Percentiles rank a stretch among this genome's conserved stretches.
These are phyloP conservation scores for Embidobia sp. DNA, from an alignment of 2,888 invertebrate genomes.

Conservation along the genomic window DNA sequence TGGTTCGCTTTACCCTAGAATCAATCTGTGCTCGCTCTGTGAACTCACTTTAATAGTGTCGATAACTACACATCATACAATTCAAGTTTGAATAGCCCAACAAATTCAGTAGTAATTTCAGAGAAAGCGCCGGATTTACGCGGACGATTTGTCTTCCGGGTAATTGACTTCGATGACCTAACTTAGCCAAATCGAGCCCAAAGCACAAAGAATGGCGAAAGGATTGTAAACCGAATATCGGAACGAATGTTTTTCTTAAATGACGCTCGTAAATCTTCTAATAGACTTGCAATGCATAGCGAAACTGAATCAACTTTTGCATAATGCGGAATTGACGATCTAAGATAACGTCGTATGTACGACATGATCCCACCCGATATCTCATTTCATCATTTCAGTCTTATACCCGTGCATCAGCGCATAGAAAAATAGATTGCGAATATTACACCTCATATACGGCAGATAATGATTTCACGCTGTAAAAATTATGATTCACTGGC, in stretches of 20 bases:
- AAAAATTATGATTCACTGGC: conserved; percentile 26
- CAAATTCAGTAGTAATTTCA: conserved; percentile 30
- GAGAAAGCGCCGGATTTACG: conserved; percentile 11
- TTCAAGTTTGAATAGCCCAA: conserved; percentile 26
- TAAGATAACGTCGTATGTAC: not conserved
- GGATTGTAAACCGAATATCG: not conserved
- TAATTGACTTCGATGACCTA: conserved; percentile 12
- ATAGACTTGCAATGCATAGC: not conserved
- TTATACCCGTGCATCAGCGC: conserved; percentile 23
- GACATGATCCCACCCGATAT: conserved; percentile 20
- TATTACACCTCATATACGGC: conserved; percentile 19
- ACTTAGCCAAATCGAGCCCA: conserved; percentile 7
- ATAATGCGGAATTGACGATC: conserved; percentile 23
- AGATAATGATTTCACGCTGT: conserved; percentile 31
- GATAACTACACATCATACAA: conserved; percentile 41
- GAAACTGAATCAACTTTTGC: conserved; percentile 11
- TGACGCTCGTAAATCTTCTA: conserved; percentile 2
- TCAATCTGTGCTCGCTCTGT: conserved; percentile 54
- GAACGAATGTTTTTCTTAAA: no score
- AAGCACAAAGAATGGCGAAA: conserved; percentile 11
- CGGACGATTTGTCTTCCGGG: conserved; percentile 23
- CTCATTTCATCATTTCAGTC: conserved; percentile 20
- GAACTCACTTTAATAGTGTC: conserved; percentile 47
- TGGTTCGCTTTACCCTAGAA: conserved; percentile 33
- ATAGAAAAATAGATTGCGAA: conserved; percentile 27